phyloP scores from a whole-genome alignment of 2,888 invertebrate species.

The Euphydryas editha region DNA sequence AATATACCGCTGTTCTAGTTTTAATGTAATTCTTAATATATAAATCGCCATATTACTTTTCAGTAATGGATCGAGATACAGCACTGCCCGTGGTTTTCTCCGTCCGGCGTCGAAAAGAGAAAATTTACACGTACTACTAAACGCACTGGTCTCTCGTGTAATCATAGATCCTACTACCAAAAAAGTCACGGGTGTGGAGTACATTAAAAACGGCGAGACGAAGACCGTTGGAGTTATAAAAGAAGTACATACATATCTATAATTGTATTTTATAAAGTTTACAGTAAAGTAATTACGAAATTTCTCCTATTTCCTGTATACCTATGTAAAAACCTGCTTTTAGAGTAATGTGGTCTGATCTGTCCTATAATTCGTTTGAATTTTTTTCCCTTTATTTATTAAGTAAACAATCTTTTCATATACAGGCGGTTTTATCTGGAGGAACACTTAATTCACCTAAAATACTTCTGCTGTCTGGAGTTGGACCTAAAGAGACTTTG shows the following conservation, averaged over 20 bases:
- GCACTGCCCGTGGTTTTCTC: slow-evolving; percentile 85
- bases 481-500: slow-evolving; percentile 85
- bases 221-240: slow-evolving; percentile 76
- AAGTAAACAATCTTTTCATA: background rate
- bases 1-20: too few species aligned
- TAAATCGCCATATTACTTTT: too few species aligned
- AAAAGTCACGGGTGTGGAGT: slow-evolving; percentile 84
- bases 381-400: background rate
- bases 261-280: background rate
- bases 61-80: slow-evolving; percentile 85
- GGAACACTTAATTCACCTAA: slow-evolving; percentile 88
- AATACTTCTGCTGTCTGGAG: slow-evolving; percentile 86
- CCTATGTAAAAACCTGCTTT: too few species aligned
- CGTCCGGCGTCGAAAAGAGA: slow-evolving; percentile 82
- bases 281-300: too few species aligned
- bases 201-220: slow-evolving; percentile 76
- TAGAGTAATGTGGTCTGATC: too few species aligned
- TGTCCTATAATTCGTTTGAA: background rate
- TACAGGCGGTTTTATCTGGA: slow-evolving; percentile 82
- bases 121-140: slow-evolving; percentile 85
- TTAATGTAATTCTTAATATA: too few species aligned
- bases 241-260: slow-evolving; percentile 70
- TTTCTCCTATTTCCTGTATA: too few species aligned
- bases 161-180: slow-evolving; percentile 77
- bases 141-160: slow-evolving; percentile 85